Base-by-base conservation (phyloP, 92 coral and sea anemone species). In the Meandrina meandrites region DNA sequence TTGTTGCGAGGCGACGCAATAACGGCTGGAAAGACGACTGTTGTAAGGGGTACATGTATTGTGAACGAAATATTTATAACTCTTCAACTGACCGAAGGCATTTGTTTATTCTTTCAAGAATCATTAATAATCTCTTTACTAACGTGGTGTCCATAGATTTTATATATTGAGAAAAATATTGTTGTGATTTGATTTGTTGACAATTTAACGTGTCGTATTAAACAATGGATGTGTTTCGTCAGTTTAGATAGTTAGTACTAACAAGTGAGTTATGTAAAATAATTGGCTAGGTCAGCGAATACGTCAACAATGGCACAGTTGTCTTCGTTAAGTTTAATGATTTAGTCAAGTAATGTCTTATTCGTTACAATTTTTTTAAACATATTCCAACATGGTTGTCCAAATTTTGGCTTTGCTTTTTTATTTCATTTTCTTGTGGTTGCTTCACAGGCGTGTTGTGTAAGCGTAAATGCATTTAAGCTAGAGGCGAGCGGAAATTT, bases 251-350 rank as follows among this genome's bases (percentile, higher is more conserved):
- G 76, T 62, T 34, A 75, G 78, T 72, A 36, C 18, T 60, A 74
- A 75, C 69, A 56, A 83, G 74, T 28, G 37, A 58, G 72, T 54
- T 72, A 79, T 53, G 71, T 84, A 45, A 21, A 42, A 54, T 74
- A 75, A 27, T 75, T 85, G 82, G 88, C 88, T 85, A 85, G 82
- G 82, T 85, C 82, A 85, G 88, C 82, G 83, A 76, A 62, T 17
- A 84, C 68, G 71, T 84, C 57, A n/a, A 73, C 54, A 74, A 67
- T 48, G 54, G 58, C 56, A 16, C 16, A 17, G 42, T 73, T 75
- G 35, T 74, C 57, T 36, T 84, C 50, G 10, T 34, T 21, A 13
- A 56, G 57, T 51, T 69, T 50, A 22, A 75, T 84, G 73, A 84
- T 75, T 82, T 34, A 45, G 69, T 81, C 47, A 47, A 16, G n/a